Percentiles rank a stretch among this genome's conserved stretches.
These are phyloP conservation scores for Holothuria scabra DNA, from an alignment of 53 echinoderm and acorn worm species.

Conservation along the genomic window DNA sequence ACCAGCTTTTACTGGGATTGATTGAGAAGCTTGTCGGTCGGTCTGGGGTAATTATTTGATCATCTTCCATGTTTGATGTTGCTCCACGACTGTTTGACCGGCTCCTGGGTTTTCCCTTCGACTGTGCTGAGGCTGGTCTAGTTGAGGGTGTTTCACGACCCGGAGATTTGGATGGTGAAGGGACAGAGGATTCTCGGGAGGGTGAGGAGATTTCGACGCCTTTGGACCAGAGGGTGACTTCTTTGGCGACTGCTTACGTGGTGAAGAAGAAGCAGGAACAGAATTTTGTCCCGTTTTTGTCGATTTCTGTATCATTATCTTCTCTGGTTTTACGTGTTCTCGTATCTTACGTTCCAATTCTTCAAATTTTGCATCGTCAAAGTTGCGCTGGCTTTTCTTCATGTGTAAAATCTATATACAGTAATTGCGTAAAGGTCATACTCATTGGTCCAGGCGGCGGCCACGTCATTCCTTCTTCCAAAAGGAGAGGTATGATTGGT, in stretches of 20 bases:
- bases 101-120: background rate
- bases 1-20: constrained; percentile 14
- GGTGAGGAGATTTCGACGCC: background rate
- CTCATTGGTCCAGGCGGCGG: constrained; percentile 97
- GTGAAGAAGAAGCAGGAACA: no score
- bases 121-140: constrained; percentile 2
- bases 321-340: constrained; percentile 62
- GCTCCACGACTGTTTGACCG: background rate
- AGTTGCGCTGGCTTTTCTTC: constrained; percentile 66
- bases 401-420: constrained; percentile 91
- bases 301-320: background rate
- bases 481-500: constrained; percentile 85
- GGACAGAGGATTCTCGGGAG: background rate
- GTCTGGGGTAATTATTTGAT: background rate
- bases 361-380: constrained; percentile 84
- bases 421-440: constrained; percentile 89
- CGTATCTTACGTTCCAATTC: constrained; percentile 75
- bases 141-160: constrained; percentile 1
- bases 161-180: background rate
- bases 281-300: background rate
- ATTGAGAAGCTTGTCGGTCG: constrained; percentile 23
- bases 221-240: background rate
- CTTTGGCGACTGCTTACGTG: background rate
- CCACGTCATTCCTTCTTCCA: constrained; percentile 82
- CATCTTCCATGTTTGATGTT: background rate